Evolutionary conservation across 1,140 invertebrate species (phyloP), one percentile per base, ranked within the genome.

Genomic region (Choristoneura fumiferana): DNA sequence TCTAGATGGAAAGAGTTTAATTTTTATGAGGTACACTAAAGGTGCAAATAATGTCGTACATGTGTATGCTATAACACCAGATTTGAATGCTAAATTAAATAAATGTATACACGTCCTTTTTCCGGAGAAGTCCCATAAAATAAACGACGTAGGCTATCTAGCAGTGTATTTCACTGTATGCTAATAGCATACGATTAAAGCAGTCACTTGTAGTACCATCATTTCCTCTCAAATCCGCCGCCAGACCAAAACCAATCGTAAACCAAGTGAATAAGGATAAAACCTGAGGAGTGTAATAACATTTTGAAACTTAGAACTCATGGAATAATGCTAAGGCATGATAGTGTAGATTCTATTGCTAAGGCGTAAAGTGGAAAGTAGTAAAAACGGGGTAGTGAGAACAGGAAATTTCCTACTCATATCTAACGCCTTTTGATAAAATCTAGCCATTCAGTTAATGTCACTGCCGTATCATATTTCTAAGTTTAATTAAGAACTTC

Each of bases 401-500:
- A 17, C 40, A 10, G 15, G 15, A 45, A 45, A 45, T 45, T 45
- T 10, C 15, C 40, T 15, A 45, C 40, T 45, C 40, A 45, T 45
- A 45, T 22, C 40, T 17, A 45, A 45, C 40, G 40, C 40, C 17
- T 40, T 9, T 15, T 45, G 40, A 45, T 45, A 45, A 22, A 18
- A 45, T 45, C 40, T 22, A 5, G 15, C 40, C 40, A 45, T 45
- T 45, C 40, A 17, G 17, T 45, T 45, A 45, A 45, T 45, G 40
- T 15, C 15, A 0, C 15, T 22, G 40, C 40, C 40, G 40, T n/a
- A 45, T 45, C 40, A 45, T 18, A 14, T 18, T 45, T 45, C 17
- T 18, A 45, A 18, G 40, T 45, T 45, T 45, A 45, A 45, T 45
- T 22, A 40, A 18, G 40, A 45, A 45, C 40, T 45, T 45, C 40